A percentile compares a stretch with the other conserved stretches of the same genome.
phyloP scores from a whole-genome alignment of 2,113 vertebrate species.

The Strigops habroptila region DNA sequence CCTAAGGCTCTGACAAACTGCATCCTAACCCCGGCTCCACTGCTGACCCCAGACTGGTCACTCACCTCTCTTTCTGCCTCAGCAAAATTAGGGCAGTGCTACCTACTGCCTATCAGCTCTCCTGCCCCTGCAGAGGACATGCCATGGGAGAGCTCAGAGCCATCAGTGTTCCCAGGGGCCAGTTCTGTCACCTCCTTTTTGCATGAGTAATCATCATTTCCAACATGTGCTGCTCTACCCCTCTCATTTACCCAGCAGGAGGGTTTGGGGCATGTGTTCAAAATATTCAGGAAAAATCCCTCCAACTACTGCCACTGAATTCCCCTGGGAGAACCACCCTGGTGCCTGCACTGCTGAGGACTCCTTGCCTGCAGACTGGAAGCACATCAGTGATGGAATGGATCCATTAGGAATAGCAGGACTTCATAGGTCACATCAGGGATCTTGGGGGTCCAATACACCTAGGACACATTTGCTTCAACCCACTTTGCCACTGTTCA shows the following conservation, averaged over 20 bases:
- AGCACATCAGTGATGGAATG: neutral
- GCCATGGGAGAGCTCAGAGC: neutral
- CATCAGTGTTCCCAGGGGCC: neutral
- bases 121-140: neutral
- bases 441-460: neutral
- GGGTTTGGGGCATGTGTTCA: neutral
- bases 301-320: neutral
- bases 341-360: neutral
- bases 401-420: neutral
- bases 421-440: neutral
- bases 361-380: neutral
- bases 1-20: neutral
- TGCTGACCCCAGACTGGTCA: neutral
- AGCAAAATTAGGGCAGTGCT: neutral
- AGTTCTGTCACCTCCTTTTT: neutral
- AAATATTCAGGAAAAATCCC: neutral
- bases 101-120: neutral
- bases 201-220: neutral
- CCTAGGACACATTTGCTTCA: neutral
- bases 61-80: neutral
- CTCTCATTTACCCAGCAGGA: neutral
- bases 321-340: neutral
- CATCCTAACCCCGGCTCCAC: neutral
- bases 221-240: neutral
- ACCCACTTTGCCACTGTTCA: neutral